phyloP scores from a whole-genome alignment of 2,888 invertebrate genomes.

The Diadromus collaris region DNA sequence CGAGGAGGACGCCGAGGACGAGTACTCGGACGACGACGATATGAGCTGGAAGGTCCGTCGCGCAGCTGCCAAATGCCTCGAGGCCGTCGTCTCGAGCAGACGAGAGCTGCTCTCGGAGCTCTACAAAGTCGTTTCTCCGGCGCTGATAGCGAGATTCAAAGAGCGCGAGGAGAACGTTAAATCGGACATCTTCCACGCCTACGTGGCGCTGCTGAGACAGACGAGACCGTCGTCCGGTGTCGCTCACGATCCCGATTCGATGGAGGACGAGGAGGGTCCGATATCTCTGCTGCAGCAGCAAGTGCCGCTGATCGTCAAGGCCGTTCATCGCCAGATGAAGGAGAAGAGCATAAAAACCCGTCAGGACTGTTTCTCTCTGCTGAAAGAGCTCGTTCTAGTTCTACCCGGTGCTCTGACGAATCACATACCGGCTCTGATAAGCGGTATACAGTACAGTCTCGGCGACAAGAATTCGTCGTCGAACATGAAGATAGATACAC shows the following conservation, averaged over 20 bases:
- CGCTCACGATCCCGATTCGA: conserved; percentile 85
- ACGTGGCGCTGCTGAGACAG: conserved; percentile 94
- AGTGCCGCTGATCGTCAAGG: conserved; percentile 90
- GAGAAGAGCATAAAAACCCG: conserved; percentile 94
- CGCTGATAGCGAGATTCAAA: conserved; percentile 95
- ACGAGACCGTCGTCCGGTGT: conserved; percentile 88
- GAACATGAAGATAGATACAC: conserved; percentile 98
- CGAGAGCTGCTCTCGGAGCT: conserved; percentile 95
- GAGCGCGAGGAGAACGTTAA: conserved; percentile 99
- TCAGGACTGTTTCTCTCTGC: conserved; percentile 94
- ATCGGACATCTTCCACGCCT: conserved; percentile 98
- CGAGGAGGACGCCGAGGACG: conserved; percentile 89
- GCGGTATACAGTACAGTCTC: conserved; percentile 94
- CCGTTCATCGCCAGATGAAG: conserved; percentile 93
- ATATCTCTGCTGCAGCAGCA: conserved; percentile 83
- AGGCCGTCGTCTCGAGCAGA: conserved; percentile 95
- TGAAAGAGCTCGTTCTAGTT: conserved; percentile 94
- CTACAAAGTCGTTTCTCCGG: conserved; percentile 94
- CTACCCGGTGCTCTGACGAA: conserved; percentile 94
- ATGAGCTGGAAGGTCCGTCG: conserved; percentile 99
- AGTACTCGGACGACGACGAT: conserved; percentile 99
- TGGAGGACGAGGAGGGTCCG: conserved; percentile 88
- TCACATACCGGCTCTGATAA: conserved; percentile 92
- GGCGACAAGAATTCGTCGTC: conserved; percentile 96
- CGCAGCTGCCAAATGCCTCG: conserved; percentile 98